Evolutionary conservation across 2,888 invertebrate species (phyloP), one percentile per base, ranked within the genome.

Genomic region (Leptura quadrifasciata): DNA sequence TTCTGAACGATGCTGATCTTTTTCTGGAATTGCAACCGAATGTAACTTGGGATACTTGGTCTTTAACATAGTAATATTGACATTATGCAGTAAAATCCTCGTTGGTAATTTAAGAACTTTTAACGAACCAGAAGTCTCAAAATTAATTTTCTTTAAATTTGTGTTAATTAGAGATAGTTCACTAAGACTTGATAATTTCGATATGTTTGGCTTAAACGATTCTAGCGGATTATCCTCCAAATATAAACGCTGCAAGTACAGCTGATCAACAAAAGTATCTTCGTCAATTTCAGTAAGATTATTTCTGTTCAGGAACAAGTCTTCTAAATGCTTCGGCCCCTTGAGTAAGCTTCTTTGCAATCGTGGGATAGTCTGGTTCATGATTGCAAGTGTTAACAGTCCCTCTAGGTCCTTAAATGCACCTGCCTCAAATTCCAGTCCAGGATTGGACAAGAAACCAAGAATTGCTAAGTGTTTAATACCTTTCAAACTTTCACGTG

Each of bases 191-290:
- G 60, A 12, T 5, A 60, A 60, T 4, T 0, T 4, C n/a, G 24
- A n/a, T 12, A 60, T n/a, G 8, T 60, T 27, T 60, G 8, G 4
- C 3, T 27, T 21, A 15, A 60, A 60, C 6, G 24, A 27, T 12
- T 60, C n/a, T 12, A 60, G 20, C 5, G 60, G 60, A 60, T 60
- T 60, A 4, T 15, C 60, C 0, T 60, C 60, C n/a, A 60, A 24
- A 24, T 0, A 15, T 60, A 60, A 5, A 2, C 0, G 0, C 3
- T 12, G 0, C 60, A 60, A 27, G 3, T n/a, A 2, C 3, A n/a
- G 15, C 8, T 27, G 27, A 27, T 60, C 60, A 15, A 60, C 15
- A 60, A 60, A 60, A 12, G 60, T 27, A 21, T 60, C 60, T n/a
- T 24, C 24, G 8, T 60, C 27, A 27, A 60, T 27, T 60, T 27